Evolutionary conservation across 2,888 invertebrate species (phyloP), one percentile per base, ranked within the genome.

Genomic region (Aelia acuminata): DNA sequence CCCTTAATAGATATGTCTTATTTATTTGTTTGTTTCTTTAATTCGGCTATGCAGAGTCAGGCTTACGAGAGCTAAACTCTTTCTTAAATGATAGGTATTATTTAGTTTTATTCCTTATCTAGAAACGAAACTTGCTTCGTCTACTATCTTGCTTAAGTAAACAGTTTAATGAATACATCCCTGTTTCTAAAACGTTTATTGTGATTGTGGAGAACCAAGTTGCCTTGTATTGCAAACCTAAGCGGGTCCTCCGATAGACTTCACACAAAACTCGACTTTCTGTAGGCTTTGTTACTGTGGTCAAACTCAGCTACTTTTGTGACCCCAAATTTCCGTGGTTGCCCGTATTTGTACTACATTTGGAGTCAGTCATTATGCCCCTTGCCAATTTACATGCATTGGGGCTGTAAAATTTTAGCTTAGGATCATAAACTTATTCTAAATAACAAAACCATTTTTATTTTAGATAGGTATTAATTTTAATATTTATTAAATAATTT

Each of bases 281-380:
- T n/a, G 47, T 80, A 43, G n/a, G 80, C 80, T 80, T 80, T 80
- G 80, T 80, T 80, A n/a, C 43, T 43, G 80, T n/a, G 80, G 35
- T 22, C 80, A 70, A 70, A 70, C 63, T 70, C 63, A 70, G 63
- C 63, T 70, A 70, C 31, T 70, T 63, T 70, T 70, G 63, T 70
- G 63, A 35, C 18, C 35, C 63, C 63, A 35, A 70, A 70, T 70
- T 31, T 70, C 35, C 8, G n/a, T 70, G 63, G 5, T 15, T 35
- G 31, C 18, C 18, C 63, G 35, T 70, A 70, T 70, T 18, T 35
- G 35, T 18, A 31, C 63, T 20, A 57, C 57, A 53, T n/a, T 26
- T 70, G 31, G 13, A 20, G 7, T 3, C 26, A 20, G 35, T 18
- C 35, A 35, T 8, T 35, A 70, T 35, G 5, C n/a, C 35, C 18